Evolutionary conservation across 2,113 vertebrate genomes (phyloP), one percentile per base, ranked within the genome.

Genomic region (Lepidothrix coronata): DNA sequence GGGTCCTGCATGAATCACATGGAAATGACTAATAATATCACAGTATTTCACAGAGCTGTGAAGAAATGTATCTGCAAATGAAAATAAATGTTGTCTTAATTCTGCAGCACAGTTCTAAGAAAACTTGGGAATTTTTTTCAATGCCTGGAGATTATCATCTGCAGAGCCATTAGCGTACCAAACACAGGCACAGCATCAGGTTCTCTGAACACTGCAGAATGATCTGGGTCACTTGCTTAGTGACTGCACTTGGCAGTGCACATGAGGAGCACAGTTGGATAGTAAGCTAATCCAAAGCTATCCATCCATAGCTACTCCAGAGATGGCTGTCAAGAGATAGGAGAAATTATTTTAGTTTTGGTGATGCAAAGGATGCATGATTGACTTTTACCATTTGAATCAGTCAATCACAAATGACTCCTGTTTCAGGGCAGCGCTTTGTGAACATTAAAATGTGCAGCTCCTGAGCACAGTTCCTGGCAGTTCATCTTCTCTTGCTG

Each of bases 71-170:
- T 79, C 39, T 89, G 23, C 33, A 63, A 35, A 51, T 1, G 3
- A 44, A 71, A 96, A 94, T 96, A 97, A 97, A 96, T 14, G 20
- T 62, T 65, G 57, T 77, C 22, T 74, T 78, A 61, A 48, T 74
- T 91, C 66, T 71, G 31, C 54, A 81, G 63, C 39, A 57, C 14
- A 39, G 19, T 91, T 92, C 21, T 66, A 71, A 88, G 75, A 63
- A 88, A 92, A 65, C 15, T 30, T 37, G 6, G 25, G 1, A 0
- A 2, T 30, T 59, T 51, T 85, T 89, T 77, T 71, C 43, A 59
- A 9, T 51, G 43, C 14, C 2, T 16, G 30, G 61, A 84, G 35
- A 35, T 58, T 43, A 25, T 70, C 2, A 0, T 14, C 35, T 33
- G 51, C 46, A 87, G 61, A 79, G 37, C 41, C 51, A 31, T 78